Evolutionary conservation across 2,888 invertebrate genomes (phyloP).

Genomic region (Platycnemis pennipes): DNA sequence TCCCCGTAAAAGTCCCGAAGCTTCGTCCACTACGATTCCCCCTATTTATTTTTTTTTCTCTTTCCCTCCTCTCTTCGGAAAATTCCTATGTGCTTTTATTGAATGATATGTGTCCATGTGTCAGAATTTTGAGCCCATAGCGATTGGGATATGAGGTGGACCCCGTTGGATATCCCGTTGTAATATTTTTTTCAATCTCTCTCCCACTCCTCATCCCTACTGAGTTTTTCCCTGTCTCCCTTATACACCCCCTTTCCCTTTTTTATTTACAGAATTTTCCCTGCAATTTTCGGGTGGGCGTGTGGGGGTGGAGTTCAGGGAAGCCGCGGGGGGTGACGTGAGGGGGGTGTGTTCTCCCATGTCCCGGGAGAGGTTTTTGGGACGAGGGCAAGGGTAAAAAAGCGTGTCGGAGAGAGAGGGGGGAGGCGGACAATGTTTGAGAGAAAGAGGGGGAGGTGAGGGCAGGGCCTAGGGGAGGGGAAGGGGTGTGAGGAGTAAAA

Average conservation of each 20-base stretch:
- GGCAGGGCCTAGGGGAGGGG: neutral
- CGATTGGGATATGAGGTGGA: slow-evolving; percentile 25
- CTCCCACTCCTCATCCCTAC: neutral
- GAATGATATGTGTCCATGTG: slow-evolving; percentile 38
- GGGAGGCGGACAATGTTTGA: neutral
- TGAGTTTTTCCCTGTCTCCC: neutral
- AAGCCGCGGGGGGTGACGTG: neutral
- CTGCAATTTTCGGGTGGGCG: neutral
- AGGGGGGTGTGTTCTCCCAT: neutral
- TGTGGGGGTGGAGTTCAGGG: neutral
- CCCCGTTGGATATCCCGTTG: slow-evolving; percentile 23
- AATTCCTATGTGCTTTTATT: slow-evolving; percentile 28
- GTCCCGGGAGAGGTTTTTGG: neutral
- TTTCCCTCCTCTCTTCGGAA: slow-evolving; percentile 7
- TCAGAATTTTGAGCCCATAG: slow-evolving; percentile 37
- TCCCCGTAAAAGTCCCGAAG: neutral
- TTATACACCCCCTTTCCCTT: neutral
- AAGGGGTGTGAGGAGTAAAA: neutral
- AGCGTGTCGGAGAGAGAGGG: neutral
- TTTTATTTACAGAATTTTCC: slow-evolving; percentile 50
- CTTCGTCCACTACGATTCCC: neutral
- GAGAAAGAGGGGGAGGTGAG: neutral
- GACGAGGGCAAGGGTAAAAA: slow-evolving; percentile 32
- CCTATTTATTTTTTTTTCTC: neutral
- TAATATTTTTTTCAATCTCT: slow-evolving; percentile 4